Evolutionary conservation across 2,113 vertebrate genomes (phyloP).

Genomic region (Microcebus murinus): DNA sequence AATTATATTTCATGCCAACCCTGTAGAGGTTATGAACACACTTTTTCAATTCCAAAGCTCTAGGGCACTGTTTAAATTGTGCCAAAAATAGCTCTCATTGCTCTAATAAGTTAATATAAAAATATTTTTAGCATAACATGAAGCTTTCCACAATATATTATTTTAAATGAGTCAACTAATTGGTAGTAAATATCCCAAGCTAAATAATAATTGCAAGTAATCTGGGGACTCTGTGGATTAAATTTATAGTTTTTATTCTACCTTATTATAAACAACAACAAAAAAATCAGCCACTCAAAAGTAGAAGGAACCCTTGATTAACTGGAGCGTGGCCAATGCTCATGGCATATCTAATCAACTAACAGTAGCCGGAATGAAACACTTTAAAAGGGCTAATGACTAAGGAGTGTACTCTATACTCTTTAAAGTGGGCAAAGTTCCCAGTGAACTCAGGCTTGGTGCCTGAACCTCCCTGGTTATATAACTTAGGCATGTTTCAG

Average conservation of each 20-base stretch:
- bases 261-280: conserved; percentile 33
- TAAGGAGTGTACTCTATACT: neutral
- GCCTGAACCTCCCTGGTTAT: conserved; percentile 38
- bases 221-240: conserved; percentile 49
- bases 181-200: conserved; percentile 73
- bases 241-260: conserved; percentile 67
- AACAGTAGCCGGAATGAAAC: conserved; percentile 50
- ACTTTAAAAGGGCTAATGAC: conserved; percentile 47
- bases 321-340: conserved; percentile 39
- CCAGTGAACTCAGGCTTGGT: conserved; percentile 43
- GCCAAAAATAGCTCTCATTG: conserved; percentile 73
- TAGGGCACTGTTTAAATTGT: conserved; percentile 63
- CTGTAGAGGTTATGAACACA: conserved; percentile 26
- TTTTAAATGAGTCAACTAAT: conserved; percentile 76
- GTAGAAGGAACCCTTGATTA: conserved; percentile 49
- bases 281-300: conserved; percentile 47
- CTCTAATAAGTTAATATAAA: conserved; percentile 71
- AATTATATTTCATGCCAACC: conserved; percentile 47
- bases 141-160: conserved; percentile 65
- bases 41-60: conserved; percentile 59
- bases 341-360: conserved; percentile 8
- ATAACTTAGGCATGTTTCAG: conserved; percentile 61
- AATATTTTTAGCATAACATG: conserved; percentile 73
- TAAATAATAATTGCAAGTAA: conserved; percentile 67
- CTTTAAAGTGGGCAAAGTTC: conserved; percentile 44